phyloP scores from a whole-genome alignment of 2,113 vertebrate species.

The Oryzias javanicus region DNA sequence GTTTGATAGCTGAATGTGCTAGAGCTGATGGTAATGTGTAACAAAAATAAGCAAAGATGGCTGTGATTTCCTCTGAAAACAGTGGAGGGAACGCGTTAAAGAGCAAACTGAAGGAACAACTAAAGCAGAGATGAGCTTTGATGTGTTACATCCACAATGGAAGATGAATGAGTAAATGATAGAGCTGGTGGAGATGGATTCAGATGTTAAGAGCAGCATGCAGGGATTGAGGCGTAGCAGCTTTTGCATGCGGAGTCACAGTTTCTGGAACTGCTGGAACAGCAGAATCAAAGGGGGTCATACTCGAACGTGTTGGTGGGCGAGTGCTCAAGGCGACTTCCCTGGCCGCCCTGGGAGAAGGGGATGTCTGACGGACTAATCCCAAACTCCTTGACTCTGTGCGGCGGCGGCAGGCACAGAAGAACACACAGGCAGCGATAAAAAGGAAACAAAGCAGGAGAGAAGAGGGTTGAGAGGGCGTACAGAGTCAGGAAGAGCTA shows the following conservation, averaged over 20 bases:
- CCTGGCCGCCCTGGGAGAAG: constrained; percentile 93
- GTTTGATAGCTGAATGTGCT: too few species aligned
- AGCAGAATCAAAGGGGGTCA: constrained; percentile 92
- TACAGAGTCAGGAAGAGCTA: constrained; percentile 55
- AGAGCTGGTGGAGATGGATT: constrained; percentile 5
- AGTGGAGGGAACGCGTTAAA: too few species aligned
- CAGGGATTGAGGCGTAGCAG: constrained; percentile 23
- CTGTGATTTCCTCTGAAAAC: too few species aligned
- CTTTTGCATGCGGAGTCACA: constrained; percentile 25
- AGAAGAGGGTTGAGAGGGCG: constrained; percentile 43
- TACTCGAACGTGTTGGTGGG: constrained; percentile 93
- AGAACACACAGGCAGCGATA: constrained; percentile 40
- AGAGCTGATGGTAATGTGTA: too few species aligned
- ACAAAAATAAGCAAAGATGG: too few species aligned
- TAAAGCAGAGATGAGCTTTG: too few species aligned
- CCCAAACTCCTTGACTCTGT: constrained; percentile 99
- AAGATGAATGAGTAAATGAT: constrained; percentile 12
- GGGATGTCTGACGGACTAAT: constrained; percentile 99
- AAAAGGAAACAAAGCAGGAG: constrained; percentile 46
- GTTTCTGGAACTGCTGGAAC: constrained; percentile 85
- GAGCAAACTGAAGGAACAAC: too few species aligned
- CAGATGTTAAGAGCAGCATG: constrained; percentile 31
- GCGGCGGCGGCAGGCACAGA: constrained; percentile 74
- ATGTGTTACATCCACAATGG: constrained; percentile 5
- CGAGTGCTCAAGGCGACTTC: constrained; percentile 93